phyloP scores from a whole-genome alignment of 2,888 invertebrate species.

The Macrophya alboannulata region DNA sequence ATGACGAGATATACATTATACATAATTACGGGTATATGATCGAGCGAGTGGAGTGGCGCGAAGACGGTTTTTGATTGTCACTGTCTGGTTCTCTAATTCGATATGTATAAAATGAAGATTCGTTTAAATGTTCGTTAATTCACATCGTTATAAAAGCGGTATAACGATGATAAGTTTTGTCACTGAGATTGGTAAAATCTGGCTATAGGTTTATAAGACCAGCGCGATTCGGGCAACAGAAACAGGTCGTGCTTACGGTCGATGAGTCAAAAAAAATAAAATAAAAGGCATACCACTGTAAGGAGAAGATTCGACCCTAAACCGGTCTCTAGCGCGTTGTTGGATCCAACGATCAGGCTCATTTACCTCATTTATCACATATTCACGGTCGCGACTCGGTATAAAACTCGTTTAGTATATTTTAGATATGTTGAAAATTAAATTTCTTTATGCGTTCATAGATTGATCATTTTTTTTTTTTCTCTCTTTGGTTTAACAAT shows the following conservation, averaged over 20 bases:
- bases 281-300: slow-evolving; percentile 7
- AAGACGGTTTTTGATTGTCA: too few species aligned
- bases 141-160: not conserved
- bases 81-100: too few species aligned
- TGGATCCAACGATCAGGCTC: slow-evolving; percentile 12
- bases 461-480: not conserved
- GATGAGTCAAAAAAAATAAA: slow-evolving; percentile 42
- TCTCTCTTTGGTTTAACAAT: not conserved
- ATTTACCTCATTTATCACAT: slow-evolving; percentile 52
- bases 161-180: not conserved
- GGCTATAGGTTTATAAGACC: not conserved
- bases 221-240: not conserved
- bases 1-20: too few species aligned
- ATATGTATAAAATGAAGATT: not conserved
- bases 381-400: slow-evolving; percentile 40
- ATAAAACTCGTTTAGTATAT: slow-evolving; percentile 40
- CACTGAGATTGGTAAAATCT: slow-evolving; percentile 6
- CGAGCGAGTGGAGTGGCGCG: too few species aligned
- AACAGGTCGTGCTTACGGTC: slow-evolving; percentile 17
- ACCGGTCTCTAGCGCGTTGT: slow-evolving; percentile 31
- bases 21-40: too few species aligned
- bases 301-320: slow-evolving; percentile 20
- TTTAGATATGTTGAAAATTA: not conserved
- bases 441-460: not conserved
- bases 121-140: not conserved